Evolutionary conservation across 2,797 vertebrate species (phyloP).

Genomic region (Ceryle rudis): DNA sequence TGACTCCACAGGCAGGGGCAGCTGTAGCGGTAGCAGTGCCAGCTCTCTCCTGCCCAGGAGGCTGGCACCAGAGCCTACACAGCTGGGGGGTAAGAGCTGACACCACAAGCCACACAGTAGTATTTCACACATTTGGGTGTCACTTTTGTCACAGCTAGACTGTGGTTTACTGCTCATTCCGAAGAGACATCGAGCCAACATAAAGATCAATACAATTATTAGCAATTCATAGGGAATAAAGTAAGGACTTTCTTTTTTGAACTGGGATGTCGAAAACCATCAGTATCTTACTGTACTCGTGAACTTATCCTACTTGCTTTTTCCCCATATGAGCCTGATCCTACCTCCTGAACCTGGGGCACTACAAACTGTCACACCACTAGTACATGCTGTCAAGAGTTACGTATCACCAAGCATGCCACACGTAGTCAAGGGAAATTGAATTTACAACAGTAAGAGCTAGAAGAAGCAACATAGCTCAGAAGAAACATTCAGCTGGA

Average conservation of each 20-base stretch:
- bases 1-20: background rate
- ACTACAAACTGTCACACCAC: background rate
- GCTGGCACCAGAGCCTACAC: background rate
- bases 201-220: background rate
- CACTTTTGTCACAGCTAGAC: background rate
- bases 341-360: background rate
- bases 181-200: background rate
- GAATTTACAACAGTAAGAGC: background rate
- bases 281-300: background rate
- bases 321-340: background rate
- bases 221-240: background rate
- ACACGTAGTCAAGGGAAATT: background rate
- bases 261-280: background rate
- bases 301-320: background rate
- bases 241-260: background rate
- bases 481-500: background rate
- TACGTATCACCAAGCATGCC: background rate
- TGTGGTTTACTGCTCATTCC: background rate
- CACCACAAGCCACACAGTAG: background rate
- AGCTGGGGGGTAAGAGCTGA: background rate
- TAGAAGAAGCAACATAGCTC: background rate
- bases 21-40: background rate
- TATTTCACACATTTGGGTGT: background rate
- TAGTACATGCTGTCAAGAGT: background rate
- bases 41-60: background rate